Conservation (phyloP, 2,888 invertebrate genomes). For the Tyria jacobaeae region DNA sequence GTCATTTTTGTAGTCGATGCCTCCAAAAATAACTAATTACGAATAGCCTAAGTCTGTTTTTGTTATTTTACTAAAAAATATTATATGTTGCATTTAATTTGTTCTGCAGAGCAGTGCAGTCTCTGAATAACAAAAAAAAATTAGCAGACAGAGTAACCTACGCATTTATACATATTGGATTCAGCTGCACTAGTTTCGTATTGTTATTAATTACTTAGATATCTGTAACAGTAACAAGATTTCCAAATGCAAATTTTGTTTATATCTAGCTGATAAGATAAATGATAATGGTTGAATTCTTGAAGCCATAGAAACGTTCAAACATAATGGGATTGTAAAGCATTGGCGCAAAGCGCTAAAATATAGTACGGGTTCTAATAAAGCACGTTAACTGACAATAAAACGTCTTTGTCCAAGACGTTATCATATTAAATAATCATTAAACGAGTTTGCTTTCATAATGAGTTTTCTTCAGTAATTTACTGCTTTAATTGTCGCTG, state of each 20-base stretch:
- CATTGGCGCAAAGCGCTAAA: not conserved
- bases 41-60: too few relatives aligned
- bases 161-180: too few relatives aligned
- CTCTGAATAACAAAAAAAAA: too few relatives aligned
- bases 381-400: not conserved
- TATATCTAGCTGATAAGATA: too few relatives aligned
- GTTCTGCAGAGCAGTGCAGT: conserved; percentile 35
- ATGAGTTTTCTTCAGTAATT: conserved; percentile 24
- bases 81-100: conserved; percentile 40
- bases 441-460: conserved; percentile 21
- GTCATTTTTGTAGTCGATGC: too few relatives aligned
- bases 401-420: conserved; percentile 9
- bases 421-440: conserved; percentile 25
- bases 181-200: too few relatives aligned
- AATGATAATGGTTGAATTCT: too few relatives aligned
- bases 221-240: too few relatives aligned
- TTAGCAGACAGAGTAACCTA: too few relatives aligned
- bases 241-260: too few relatives aligned
- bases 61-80: conserved; percentile 24
- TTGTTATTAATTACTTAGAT: too few relatives aligned
- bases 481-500: conserved; percentile 21
- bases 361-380: not conserved
- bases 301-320: not conserved
- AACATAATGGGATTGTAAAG: not conserved
- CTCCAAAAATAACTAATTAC: too few relatives aligned